Conservation (phyloP, 2,888 invertebrate species). For the Antheraea yamamai region DNA sequence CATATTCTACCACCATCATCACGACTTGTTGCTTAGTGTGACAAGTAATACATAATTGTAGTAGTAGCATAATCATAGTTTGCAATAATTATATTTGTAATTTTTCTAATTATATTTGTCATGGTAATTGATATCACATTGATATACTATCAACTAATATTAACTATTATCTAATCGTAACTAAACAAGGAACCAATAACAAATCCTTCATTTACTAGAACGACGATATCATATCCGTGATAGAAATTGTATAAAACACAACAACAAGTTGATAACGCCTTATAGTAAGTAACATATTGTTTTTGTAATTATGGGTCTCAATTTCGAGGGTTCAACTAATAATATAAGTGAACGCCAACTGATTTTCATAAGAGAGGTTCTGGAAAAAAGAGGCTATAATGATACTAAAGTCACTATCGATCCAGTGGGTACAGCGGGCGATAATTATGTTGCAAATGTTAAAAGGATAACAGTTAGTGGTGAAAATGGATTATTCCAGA, state of each 20-base stretch:
- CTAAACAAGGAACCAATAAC: background rate
- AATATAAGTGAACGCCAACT: conserved; percentile 40
- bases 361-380: conserved; percentile 42
- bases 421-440: conserved; percentile 44
- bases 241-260: conserved; percentile 30
- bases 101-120: too few species aligned
- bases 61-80: too few species aligned
- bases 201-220: background rate
- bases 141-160: background rate
- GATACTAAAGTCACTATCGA: conserved; percentile 39
- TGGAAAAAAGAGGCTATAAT: conserved; percentile 42
- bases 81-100: too few species aligned
- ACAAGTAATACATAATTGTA: too few species aligned
- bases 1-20: too few species aligned
- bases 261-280: conserved; percentile 28
- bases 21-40: too few species aligned
- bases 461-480: conserved; percentile 40
- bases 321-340: conserved; percentile 42
- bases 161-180: background rate
- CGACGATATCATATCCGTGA: conserved; percentile 17
- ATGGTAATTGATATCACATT: background rate
- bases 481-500: conserved; percentile 40
- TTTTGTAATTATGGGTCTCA: conserved; percentile 34
- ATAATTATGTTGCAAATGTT: conserved; percentile 44
- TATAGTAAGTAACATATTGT: conserved; percentile 20